A percentile compares a stretch with the other conserved stretches of the same genome.
phyloP scores from a whole-genome alignment of 2,113 vertebrate species.

The Cyphomyrus plagiostoma region DNA sequence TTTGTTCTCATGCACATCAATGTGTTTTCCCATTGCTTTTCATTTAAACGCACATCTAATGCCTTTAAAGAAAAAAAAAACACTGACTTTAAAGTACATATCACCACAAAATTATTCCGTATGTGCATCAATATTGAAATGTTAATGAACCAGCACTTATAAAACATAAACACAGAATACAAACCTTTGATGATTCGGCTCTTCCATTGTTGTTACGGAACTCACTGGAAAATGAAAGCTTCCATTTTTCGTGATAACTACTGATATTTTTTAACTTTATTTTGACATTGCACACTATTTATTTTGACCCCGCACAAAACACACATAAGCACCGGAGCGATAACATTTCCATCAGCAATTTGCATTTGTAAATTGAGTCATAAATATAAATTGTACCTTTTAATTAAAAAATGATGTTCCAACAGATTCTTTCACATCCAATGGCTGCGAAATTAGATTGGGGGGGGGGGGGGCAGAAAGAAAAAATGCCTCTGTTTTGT shows the following conservation, averaged over 20 bases:
- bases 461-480: neutral
- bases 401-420: constrained; percentile 16
- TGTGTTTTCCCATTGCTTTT: neutral
- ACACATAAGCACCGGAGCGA: neutral
- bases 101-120: neutral
- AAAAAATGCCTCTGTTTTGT: neutral
- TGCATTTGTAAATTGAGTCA: constrained; percentile 9
- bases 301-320: neutral
- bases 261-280: neutral
- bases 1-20: neutral
- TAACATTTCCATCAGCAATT: neutral
- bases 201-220: neutral
- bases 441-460: constrained; percentile 13
- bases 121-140: neutral
- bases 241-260: neutral
- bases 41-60: neutral
- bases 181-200: neutral
- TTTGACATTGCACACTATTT: neutral
- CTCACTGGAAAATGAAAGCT: neutral
- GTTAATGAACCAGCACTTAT: neutral
- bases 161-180: neutral
- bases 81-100: neutral
- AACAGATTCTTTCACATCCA: neutral
- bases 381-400: constrained; percentile 17
- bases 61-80: neutral